A percentile compares a stretch with the other conserved stretches of the same genome.
phyloP scores from a whole-genome alignment of 2,797 vertebrate species.

The Lutjanus campechanus region DNA sequence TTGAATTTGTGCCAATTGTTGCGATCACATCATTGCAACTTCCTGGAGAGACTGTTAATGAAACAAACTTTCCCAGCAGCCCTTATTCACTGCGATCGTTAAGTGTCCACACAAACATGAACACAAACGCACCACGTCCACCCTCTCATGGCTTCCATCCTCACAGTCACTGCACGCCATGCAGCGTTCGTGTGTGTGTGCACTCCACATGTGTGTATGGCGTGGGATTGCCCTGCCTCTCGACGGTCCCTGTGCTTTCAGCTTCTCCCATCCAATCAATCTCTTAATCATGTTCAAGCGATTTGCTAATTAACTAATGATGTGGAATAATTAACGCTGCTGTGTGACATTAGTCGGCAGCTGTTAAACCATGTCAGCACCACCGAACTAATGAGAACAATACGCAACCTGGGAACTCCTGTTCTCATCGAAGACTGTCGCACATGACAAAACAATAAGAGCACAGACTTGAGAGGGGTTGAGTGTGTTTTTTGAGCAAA shows the following conservation, averaged over 20 bases:
- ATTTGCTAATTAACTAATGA: constrained; percentile 81
- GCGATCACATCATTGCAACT: too few species aligned
- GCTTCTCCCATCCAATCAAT: constrained; percentile 71
- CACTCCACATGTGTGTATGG: constrained; percentile 9
- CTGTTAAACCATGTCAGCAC: constrained; percentile 69
- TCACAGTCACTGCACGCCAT: constrained; percentile 49
- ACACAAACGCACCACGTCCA: constrained; percentile 14
- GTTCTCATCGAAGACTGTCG: constrained; percentile 28
- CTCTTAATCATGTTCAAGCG: constrained; percentile 71
- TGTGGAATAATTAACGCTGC: constrained; percentile 74
- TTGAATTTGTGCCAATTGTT: too few species aligned
- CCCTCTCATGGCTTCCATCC: constrained; percentile 50
- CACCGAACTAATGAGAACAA: constrained; percentile 62
- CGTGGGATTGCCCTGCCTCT: constrained; percentile 52
- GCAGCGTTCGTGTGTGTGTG: constrained; percentile 26
- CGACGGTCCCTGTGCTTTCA: constrained; percentile 59
- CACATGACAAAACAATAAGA: constrained; percentile 17
- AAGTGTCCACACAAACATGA: constrained; percentile 9
- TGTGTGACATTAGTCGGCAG: constrained; percentile 72
- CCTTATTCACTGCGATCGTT: not conserved
- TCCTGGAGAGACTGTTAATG: too few species aligned
- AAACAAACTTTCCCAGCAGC: not conserved
- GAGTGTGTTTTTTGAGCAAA: constrained; percentile 34
- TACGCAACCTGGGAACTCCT: constrained; percentile 58
- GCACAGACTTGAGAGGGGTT: constrained; percentile 53